phyloP scores from a whole-genome alignment of 2,888 invertebrate genomes.

The Sialis lutaria region DNA sequence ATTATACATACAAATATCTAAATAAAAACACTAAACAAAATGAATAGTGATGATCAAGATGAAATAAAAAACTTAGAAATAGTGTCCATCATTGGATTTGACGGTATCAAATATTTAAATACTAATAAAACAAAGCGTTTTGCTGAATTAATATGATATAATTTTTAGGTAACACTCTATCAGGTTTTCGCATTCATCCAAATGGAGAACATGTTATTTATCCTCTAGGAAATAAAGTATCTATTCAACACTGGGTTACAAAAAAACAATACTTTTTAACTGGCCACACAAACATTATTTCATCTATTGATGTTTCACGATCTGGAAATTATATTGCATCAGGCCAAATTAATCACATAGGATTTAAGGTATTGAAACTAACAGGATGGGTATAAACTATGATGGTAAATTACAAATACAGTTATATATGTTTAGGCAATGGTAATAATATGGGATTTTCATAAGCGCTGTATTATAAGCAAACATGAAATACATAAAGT shows the following conservation, averaged over 20 bases:
- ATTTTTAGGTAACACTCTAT: constrained; percentile 23
- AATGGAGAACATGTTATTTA: constrained; percentile 52
- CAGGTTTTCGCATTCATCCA: constrained; percentile 55
- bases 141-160: constrained; percentile 11
- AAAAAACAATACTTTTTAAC: constrained; percentile 58
- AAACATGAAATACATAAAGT: constrained; percentile 78
- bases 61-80: constrained; percentile 44
- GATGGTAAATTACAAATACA: constrained; percentile 1
- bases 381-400: not conserved
- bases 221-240: constrained; percentile 63
- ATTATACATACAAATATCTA: not conserved
- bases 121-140: constrained; percentile 3
- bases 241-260: constrained; percentile 47
- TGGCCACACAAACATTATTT: constrained; percentile 66
- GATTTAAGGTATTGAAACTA: constrained; percentile 56
- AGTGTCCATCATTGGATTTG: constrained; percentile 61
- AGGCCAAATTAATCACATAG: constrained; percentile 80
- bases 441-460: constrained; percentile 77
- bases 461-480: constrained; percentile 37
- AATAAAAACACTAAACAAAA: not conserved
- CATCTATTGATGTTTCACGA: constrained; percentile 57
- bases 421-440: constrained; percentile 32
- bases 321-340: constrained; percentile 68
- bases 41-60: constrained; percentile 9
- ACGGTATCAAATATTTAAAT: constrained; percentile 33